Conservation (phyloP, 2,888 invertebrate species). For the Tipula vernalis region DNA sequence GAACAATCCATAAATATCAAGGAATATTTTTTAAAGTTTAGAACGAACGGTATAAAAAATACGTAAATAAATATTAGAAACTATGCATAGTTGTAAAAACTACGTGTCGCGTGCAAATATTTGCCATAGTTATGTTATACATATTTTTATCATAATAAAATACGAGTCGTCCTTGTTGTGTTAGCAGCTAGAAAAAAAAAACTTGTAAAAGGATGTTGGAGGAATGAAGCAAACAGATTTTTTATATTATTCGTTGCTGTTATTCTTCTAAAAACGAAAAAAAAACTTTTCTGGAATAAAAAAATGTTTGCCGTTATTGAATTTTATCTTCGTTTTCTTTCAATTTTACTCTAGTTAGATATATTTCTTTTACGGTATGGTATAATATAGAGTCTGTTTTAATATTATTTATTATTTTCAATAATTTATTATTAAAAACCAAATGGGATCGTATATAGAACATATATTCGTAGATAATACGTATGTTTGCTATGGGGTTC, state of each 20-base stretch:
- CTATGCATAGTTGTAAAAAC: background rate
- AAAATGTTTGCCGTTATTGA: background rate
- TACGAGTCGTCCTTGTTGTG: background rate
- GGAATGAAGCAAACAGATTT: background rate
- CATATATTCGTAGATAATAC: background rate
- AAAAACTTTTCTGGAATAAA: background rate
- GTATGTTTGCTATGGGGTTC: background rate
- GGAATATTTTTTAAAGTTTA: too few relatives aligned
- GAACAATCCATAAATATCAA: too few relatives aligned
- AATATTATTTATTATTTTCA: background rate
- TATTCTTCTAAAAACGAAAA: too few relatives aligned
- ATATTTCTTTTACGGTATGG: background rate
- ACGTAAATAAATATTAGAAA: too few relatives aligned
- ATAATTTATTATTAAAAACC: background rate
- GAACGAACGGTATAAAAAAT: too few relatives aligned
- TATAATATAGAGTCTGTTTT: background rate
- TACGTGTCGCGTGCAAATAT: background rate
- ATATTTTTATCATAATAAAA: background rate
- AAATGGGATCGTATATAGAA: background rate
- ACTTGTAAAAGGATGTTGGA: background rate
- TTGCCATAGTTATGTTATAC: background rate
- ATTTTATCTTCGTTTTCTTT: background rate
- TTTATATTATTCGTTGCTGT: background rate
- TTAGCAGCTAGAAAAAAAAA: background rate
- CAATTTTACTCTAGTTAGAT: background rate